Conservation (phyloP, 92 coral and sea anemone genomes). For the Paragorgia papillata region DNA sequence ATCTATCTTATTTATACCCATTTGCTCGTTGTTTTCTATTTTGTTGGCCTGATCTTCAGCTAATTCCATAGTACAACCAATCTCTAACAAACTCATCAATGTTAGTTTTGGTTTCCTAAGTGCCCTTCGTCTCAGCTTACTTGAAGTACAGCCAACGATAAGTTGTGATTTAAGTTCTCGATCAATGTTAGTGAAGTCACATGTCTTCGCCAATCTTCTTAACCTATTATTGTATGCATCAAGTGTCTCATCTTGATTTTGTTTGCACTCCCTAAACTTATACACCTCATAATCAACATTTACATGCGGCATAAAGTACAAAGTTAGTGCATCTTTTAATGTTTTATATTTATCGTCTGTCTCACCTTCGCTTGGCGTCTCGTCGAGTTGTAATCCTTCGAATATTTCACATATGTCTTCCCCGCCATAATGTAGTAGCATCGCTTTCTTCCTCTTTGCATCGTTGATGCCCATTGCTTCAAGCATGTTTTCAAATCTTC, state of each 20-base stretch:
- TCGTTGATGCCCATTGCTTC: background rate
- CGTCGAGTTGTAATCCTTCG: too few species aligned
- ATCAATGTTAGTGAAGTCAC: constrained; percentile 29
- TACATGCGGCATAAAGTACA: constrained; percentile 29
- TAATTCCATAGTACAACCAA: constrained; percentile 54
- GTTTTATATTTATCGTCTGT: too few species aligned
- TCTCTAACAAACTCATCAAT: constrained; percentile 43
- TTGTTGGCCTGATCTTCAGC: constrained; percentile 46
- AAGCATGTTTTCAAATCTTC: background rate
- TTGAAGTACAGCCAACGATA: constrained; percentile 38
- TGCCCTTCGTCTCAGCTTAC: constrained; percentile 51
- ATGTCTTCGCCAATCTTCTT: constrained; percentile 25
- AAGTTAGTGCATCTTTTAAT: background rate
- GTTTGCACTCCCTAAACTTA: constrained; percentile 11
- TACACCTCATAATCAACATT: constrained; percentile 37
- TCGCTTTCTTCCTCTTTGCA: background rate
- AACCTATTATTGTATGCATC: constrained; percentile 27
- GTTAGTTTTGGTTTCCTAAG: constrained; percentile 42
- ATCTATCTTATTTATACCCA: background rate
- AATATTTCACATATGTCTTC: too few species aligned
- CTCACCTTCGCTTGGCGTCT: too few species aligned
- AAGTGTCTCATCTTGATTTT: constrained; percentile 25
- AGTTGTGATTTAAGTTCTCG: constrained; percentile 22
- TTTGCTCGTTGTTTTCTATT: constrained; percentile 28
- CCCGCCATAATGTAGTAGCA: background rate